Conservation (phyloP, 2,888 invertebrate species). For the Leistus spinibarbis region DNA sequence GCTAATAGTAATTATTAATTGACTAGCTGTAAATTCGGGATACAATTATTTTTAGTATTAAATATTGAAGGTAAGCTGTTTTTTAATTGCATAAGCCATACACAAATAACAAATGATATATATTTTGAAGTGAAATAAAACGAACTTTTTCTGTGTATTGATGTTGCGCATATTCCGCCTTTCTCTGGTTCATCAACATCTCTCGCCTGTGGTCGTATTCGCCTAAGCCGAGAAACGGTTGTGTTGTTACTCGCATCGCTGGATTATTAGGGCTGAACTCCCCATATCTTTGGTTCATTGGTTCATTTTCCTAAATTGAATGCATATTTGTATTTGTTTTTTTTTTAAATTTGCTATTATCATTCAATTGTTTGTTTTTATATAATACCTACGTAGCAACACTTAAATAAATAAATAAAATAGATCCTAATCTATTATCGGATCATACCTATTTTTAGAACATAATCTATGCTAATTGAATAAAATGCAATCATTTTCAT, state of each 20-base stretch:
- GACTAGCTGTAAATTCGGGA: no score
- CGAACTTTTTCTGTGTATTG: constrained; percentile 66
- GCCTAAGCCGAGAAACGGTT: constrained; percentile 64
- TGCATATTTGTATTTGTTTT: neutral
- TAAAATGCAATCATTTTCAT: no score
- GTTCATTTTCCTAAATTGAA: constrained; percentile 49
- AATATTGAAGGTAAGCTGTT: no score
- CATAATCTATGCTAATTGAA: neutral
- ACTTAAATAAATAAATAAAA: neutral
- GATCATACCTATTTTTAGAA: neutral
- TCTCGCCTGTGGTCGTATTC: constrained; percentile 64
- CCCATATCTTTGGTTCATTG: constrained; percentile 63
- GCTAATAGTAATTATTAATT: no score
- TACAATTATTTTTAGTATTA: no score
- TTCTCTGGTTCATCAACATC: constrained; percentile 60
- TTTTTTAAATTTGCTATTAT: neutral
- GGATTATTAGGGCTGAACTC: constrained; percentile 70
- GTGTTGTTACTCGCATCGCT: constrained; percentile 58
- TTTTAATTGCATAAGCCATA: no score
- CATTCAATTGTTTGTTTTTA: neutral
- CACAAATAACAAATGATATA: no score
- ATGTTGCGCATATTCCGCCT: constrained; percentile 60
- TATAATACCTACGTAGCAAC: neutral
- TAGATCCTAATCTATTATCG: neutral
- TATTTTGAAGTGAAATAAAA: no score